Percentiles rank a stretch among this genome's conserved stretches.
Conservation (phyloP, 2,888 invertebrate genomes). For the Drosophila meridiana region DNA sequence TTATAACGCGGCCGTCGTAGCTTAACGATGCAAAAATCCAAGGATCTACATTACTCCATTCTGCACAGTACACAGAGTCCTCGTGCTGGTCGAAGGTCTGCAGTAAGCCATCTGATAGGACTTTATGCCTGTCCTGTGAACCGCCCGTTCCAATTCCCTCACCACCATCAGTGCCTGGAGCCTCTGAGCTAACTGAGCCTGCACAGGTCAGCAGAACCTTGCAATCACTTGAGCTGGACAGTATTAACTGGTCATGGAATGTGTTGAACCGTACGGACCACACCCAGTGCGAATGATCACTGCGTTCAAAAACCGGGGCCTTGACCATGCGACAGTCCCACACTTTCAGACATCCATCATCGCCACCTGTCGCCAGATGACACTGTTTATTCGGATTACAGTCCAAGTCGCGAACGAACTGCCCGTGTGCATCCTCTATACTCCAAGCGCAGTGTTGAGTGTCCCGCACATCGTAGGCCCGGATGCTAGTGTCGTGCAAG, state of each 20-base stretch:
- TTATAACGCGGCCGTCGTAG: constrained; percentile 97
- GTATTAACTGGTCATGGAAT: constrained; percentile 97
- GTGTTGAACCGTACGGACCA: constrained; percentile 98
- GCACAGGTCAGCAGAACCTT: constrained; percentile 95
- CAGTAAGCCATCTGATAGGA: constrained; percentile 92
- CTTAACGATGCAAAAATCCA: constrained; percentile 99
- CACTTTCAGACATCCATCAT: constrained; percentile 97
- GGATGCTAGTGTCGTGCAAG: constrained; percentile 93
- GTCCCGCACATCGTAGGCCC: constrained; percentile 94
- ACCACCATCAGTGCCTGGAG: constrained; percentile 23
- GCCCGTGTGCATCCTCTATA: constrained; percentile 94
- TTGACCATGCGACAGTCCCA: constrained; percentile 96
- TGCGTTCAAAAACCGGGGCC: constrained; percentile 91
- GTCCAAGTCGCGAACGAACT: constrained; percentile 95
- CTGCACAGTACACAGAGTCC: constrained; percentile 98
- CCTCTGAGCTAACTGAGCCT: constrained; percentile 94
- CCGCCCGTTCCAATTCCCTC: constrained; percentile 31
- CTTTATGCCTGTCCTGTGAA: constrained; percentile 68
- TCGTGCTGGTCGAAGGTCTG: constrained; percentile 98
- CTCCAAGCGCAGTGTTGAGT: constrained; percentile 91
- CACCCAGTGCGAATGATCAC: constrained; percentile 96
- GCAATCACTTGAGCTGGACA: constrained; percentile 98
- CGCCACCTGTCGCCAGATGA: constrained; percentile 96
- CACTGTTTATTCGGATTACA: constrained; percentile 99
- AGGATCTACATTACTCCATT: constrained; percentile 98